Base-by-base conservation (phyloP, 2,113 vertebrate species). In the Aldabrachelys gigantea region DNA sequence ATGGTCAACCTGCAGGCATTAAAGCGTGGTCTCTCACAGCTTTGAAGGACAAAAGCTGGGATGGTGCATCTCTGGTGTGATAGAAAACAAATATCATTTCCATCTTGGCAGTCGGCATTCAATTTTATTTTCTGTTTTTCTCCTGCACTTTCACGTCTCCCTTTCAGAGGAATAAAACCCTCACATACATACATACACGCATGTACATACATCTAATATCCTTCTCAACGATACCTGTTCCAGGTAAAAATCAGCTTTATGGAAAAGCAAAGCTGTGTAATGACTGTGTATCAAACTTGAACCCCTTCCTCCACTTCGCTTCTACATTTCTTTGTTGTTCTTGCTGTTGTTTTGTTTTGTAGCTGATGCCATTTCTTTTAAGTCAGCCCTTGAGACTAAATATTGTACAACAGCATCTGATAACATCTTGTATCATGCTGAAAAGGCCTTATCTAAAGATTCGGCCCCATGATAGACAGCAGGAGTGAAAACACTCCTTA, bases 1-100 rank as follows among this genome's bases (percentile, higher is more conserved):
- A 96, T 98, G 98, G 98, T 98, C 98, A 98, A 98, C 98, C 98
- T 98, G 98, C 98, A 97, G 98, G 97, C 98, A 98, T 97, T 98
- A 98, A 98, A 98, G 97, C 94, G 10, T 96, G 97, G 97, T 97
- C 97, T 98, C 96, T 95, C 76, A 10, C 96, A 84, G 96, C 95
- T 97, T 98, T 97, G 98, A 98, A 98, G 98, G 98, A 98, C 98
- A 98, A 98, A 98, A 98, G 97, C 97, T 91, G 95, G 92, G 96
- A 87, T 97, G 78, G 97, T 96, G 94, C 96, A 95, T 97, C 72
- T 80, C 96, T 97, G 84, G 96, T 85, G 76, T 93, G 92, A 90
- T 85, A 91, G 95, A 97, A 98, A 98, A 97, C 97, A 98, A 98
- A 98, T 97, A 98, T 88, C 83, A 96, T 97, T 98, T 98, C 97